Percentiles rank a stretch among this genome's conserved stretches.
Evolutionary conservation across 2,888 invertebrate genomes (phyloP).

Genomic region (Drosophila suboccidentalis): DNA sequence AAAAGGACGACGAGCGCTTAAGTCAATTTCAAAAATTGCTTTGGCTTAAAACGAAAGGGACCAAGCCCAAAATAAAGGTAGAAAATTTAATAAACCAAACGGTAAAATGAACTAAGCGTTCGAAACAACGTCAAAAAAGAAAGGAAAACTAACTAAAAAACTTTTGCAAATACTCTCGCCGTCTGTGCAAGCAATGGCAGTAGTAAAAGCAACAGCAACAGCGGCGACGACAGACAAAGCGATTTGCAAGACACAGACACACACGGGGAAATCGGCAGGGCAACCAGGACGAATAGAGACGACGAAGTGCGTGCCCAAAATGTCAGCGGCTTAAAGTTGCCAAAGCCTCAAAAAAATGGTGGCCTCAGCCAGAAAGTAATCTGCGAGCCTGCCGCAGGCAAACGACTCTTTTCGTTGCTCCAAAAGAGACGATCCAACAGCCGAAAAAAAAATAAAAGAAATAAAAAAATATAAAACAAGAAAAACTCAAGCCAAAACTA

Average conservation of each 20-base stretch:
- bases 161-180: conserved; percentile 41
- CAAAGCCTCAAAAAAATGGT: conserved; percentile 52
- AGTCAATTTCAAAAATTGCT: conserved; percentile 76
- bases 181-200: conserved; percentile 19
- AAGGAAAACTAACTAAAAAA: conserved; percentile 38
- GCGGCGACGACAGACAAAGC: conserved; percentile 51
- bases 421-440: conserved; percentile 29
- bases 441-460: conserved; percentile 18
- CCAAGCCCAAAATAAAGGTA: conserved; percentile 54
- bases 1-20: conserved; percentile 60
- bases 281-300: conserved; percentile 14
- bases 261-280: conserved; percentile 18
- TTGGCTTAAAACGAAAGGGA: conserved; percentile 40
- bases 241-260: conserved; percentile 49
- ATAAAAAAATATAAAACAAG: conserved; percentile 32
- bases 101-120: conserved; percentile 62
- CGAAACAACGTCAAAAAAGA: conserved; percentile 6
- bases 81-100: conserved; percentile 76
- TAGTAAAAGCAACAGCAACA: conserved; percentile 3
- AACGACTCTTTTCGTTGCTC: conserved; percentile 61
- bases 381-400: conserved; percentile 72
- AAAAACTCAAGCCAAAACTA: conserved; percentile 59
- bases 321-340: conserved; percentile 76
- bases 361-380: conserved; percentile 67
- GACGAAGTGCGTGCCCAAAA: conserved; percentile 75